Evolutionary conservation across 2,113 vertebrate species (phyloP).

Genomic region (Antechinus flavipes): DNA sequence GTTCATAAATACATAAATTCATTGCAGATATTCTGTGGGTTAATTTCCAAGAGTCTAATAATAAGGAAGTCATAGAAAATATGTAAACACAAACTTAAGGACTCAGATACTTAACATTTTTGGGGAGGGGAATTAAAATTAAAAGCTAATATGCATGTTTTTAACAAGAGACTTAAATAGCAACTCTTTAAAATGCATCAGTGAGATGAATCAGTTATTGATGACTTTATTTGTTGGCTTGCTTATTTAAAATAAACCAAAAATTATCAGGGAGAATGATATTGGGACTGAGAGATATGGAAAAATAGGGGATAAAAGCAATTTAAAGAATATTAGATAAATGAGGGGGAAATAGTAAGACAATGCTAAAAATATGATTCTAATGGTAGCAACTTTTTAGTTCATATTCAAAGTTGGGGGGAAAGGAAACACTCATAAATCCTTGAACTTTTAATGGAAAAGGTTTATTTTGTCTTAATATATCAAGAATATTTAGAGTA

Average conservation of each 20-base stretch:
- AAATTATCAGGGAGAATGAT: background rate
- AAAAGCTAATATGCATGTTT: background rate
- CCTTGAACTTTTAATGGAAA: background rate
- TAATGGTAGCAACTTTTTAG: background rate
- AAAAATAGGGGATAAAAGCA: background rate
- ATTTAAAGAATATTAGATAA: background rate
- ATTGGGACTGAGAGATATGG: background rate
- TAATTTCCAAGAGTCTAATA: background rate
- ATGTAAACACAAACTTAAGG: background rate
- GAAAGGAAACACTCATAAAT: background rate
- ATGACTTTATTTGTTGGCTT: background rate
- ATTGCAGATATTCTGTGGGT: background rate
- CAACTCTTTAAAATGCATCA: background rate
- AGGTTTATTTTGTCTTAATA: background rate
- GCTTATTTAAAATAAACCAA: background rate
- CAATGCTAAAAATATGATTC: background rate
- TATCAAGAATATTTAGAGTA: background rate
- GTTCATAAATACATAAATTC: background rate
- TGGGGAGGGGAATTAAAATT: background rate
- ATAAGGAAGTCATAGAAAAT: background rate
- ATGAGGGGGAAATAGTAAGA: background rate
- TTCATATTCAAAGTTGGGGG: background rate
- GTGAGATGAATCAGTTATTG: background rate
- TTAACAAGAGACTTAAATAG: background rate
- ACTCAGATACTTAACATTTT: background rate